Base-by-base conservation (phyloP, 2,113 vertebrate species). In the Gambusia holbrooki region DNA sequence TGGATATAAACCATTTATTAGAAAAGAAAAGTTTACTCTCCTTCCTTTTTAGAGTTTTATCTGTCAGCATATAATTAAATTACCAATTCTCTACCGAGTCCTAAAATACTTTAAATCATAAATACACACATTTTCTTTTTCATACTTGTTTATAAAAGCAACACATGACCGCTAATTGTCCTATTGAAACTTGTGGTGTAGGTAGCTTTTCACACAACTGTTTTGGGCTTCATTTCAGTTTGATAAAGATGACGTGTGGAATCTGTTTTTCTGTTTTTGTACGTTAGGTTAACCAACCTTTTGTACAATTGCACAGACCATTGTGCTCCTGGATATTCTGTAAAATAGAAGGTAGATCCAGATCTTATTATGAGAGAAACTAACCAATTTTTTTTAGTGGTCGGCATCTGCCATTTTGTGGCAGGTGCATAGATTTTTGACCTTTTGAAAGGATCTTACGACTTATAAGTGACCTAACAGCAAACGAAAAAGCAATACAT, bases 381-480 rank as follows among this genome's bases (percentile, higher is more conserved):
- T 25, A 7, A 19, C 19, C 4, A 17, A 25, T 54, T 54, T 22
- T 22, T 54, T 5, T 25, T 25, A 54, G 22, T 25, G 51, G 62
- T 60, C 60, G 51, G 25, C 66, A 58, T 37, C 11, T 69, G 48
- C 68, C 10, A 28, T 62, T 19, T 51, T 71, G 74, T 29, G 25
- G 70, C 75, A 89, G 80, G 68, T 82, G 76, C 58, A 69, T 71
- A 30, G 76, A 85, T 83, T 84, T 84, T 80, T 71, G 72, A 74
- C 77, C 69, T 37, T 84, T 80, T 74, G 12, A 40, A 2, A 25
- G 48, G 35, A 19, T 90, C 66, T 81, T 42, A 70, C 45, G 27
- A 63, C 75, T 68, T 30, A 58, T 14, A 72, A 74, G 60, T 45
- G 74, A 76, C 75, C 80, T 79, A 76, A 84, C 66, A 66, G 58